Base-by-base conservation (phyloP, 2,888 invertebrate genomes). In the Lasioglossum marginatum region DNA sequence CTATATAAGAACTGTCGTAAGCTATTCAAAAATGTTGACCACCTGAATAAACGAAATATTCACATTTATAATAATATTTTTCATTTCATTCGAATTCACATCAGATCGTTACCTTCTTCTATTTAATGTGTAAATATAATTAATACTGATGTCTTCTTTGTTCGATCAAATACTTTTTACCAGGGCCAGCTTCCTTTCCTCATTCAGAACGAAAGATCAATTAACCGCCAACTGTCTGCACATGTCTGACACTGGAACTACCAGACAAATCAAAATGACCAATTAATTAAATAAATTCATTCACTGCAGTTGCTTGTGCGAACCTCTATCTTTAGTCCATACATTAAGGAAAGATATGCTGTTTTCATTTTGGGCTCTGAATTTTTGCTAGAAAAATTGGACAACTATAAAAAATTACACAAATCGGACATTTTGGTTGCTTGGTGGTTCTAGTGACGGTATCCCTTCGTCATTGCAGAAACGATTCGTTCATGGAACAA, bases 401-500 rank as follows among this genome's bases (percentile, higher is more conserved):
- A 52, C 10, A 23, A 4, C 8, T 4, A 4, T 34, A 23, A 23
- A n/a, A 8, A 34, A 66, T n/a, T 70, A 14, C 68, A 70, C 40
- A 70, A 12, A n/a, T 40, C 2, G 12, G 70, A 10, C 70, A 70
- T 70, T 40, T 40, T n/a, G n/a, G 40, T 37, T 31, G 63, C 4
- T 37, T 37, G 68, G 23, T 37, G 37, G 68, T 37, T 68, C 37
- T 23, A 68, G 66, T 23, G 66, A 70, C 34, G 31, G 75, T 57
- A 43, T 73, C 48, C 27, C 45, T n/a, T 78, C 68, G 37, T 74
- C 34, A 76, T 87, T 79, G 82, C 82, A 87, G 79, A 87, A 87
- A 87, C 79, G 57, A 82, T 77, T 73, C 34, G 76, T 74, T 79
- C 75, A 12, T 37, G n/a, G 14, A 87, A 79, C 45, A 79, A 87